Conservation (phyloP, 2,113 vertebrate genomes). For the Channa argus region DNA sequence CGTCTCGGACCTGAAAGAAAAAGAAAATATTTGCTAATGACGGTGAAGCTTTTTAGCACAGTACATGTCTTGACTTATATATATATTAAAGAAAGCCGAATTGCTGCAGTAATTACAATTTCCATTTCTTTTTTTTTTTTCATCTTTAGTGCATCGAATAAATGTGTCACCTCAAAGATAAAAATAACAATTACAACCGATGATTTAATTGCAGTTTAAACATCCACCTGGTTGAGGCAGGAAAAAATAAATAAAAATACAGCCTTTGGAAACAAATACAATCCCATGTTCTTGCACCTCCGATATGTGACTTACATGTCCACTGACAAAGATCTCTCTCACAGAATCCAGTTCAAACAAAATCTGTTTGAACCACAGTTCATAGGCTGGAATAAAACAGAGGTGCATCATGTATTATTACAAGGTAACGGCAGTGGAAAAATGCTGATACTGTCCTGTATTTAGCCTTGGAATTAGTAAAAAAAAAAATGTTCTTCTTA, state of each 20-base stretch:
- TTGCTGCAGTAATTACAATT: slow-evolving; percentile 4
- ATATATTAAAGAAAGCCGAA: not conserved
- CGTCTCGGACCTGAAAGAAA: slow-evolving; percentile 88
- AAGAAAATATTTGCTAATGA: not conserved
- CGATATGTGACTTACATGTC: slow-evolving; percentile 87
- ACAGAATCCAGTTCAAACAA: slow-evolving; percentile 97
- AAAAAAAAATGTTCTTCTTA: not conserved
- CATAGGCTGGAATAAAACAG: slow-evolving; percentile 86
- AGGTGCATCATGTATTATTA: no score
- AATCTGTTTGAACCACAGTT: slow-evolving; percentile 99
- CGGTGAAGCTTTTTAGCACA: not conserved
- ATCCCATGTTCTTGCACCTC: no score
- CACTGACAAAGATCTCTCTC: slow-evolving; percentile 92
- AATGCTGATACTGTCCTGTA: not conserved
- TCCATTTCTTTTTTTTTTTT: not conserved
- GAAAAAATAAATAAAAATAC: not conserved
- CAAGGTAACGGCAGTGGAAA: not conserved
- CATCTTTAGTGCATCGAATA: slow-evolving; percentile 5
- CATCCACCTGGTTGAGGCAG: not conserved
- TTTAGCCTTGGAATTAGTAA: not conserved
- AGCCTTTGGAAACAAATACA: no score
- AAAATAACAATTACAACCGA: not conserved
- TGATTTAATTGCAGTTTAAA: not conserved
- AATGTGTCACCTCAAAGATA: not conserved
- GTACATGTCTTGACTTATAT: not conserved